A percentile compares a stretch with the other conserved stretches of the same genome.
Conservation (phyloP, 2,797 vertebrate genomes). For the Avahi laniger region DNA sequence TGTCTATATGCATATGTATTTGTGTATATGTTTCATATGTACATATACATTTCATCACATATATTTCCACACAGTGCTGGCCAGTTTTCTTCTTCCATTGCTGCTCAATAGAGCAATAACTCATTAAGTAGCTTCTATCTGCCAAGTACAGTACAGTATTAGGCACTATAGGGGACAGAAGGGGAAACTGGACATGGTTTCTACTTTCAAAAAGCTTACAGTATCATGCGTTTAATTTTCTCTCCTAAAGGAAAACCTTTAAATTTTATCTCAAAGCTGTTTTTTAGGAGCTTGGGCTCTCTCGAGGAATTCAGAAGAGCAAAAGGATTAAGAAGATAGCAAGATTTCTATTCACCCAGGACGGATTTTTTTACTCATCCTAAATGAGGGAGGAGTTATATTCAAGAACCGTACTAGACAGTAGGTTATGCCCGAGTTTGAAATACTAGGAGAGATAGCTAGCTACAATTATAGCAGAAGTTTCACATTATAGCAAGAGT, state of each 20-base stretch:
- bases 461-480: neutral
- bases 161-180: neutral
- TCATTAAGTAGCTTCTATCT: neutral
- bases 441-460: neutral
- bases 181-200: conserved; percentile 4
- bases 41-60: neutral
- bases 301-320: neutral
- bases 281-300: neutral
- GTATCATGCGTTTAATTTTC: neutral
- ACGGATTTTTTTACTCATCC: neutral
- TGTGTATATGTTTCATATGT: neutral
- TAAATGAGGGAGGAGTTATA: neutral
- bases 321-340: neutral
- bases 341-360: neutral
- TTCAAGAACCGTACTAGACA: neutral
- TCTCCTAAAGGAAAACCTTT: conserved; percentile 31
- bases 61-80: neutral
- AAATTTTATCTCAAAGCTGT: conserved; percentile 23
- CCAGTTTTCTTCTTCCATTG: conserved; percentile 5
- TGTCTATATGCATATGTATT: neutral
- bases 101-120: neutral
- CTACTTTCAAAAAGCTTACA: conserved; percentile 7
- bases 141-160: neutral
- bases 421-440: neutral
- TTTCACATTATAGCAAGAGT: neutral